Base-by-base conservation (phyloP, 2,888 invertebrate genomes). In the Drosophila mulleri region DNA sequence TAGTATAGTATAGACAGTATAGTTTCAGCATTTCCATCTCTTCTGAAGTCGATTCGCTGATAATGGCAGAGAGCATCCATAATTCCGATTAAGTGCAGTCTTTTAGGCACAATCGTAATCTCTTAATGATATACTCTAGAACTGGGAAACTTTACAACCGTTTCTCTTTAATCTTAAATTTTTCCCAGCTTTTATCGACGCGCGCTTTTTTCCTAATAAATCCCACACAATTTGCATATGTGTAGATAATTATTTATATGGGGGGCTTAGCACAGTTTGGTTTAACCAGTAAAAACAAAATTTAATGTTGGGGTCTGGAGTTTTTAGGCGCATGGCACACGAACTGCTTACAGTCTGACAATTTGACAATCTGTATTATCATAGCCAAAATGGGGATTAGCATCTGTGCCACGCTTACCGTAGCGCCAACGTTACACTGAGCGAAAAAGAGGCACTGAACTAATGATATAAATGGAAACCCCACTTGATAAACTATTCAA, bases 181-280 rank as follows among this genome's bases (percentile, higher is more conserved):
- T 23, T 56, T 54, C 41, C 26, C 48, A 50, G 11, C 3, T 32
- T 18, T 32, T 50, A 50, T 50, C 50, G 20, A 7, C 7, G 6
- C 5, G 37, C 6, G 16, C n/a, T 14, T 39, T 37, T 12, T 35
- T 35, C 37, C 5, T 16, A 39, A 16, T 39, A 39, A 9, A 14
- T 3, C 35, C 8, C 20, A 14, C 7, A 35, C 18, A 14, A 18
- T 50, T 35, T 50, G 50, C 35, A 50, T 50, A 32, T 50, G 50
- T 20, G 50, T 50, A 18, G 50, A 50, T 50, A 18, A 14, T 69
- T 69, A 41, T 74, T 56, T 69, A 37, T 54, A 39, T 32, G 48
- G 42, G 48, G 42, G n/a, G 54, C 69, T 74, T 56, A 42, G 12
- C 47, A n/a, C 52, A 29, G 23, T 74, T 75, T 65, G 53, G 44